phyloP scores from a whole-genome alignment of 2,888 invertebrate species.

The Bembecia ichneumoniformis region DNA sequence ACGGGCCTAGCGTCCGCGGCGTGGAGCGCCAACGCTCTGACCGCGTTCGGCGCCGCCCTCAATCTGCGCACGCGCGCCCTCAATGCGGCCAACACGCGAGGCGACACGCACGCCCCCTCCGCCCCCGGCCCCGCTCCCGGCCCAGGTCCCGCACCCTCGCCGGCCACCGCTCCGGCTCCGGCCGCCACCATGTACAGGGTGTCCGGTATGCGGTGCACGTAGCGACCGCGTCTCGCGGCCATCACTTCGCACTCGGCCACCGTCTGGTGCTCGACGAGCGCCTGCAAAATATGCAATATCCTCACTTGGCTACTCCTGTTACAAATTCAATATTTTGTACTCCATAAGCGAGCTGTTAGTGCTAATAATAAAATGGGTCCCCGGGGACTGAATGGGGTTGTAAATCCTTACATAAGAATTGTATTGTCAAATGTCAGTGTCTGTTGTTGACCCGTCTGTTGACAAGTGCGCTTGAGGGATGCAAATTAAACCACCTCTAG shows the following conservation, averaged over 20 bases:
- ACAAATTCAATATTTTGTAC: too few species aligned
- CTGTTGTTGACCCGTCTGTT: too few species aligned
- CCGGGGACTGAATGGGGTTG: too few species aligned
- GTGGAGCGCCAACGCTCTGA: constrained; percentile 80
- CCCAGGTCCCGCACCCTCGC: constrained; percentile 7
- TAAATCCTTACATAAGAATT: too few species aligned
- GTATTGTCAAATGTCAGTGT: too few species aligned
- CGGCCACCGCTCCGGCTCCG: constrained; percentile 1
- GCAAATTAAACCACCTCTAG: too few species aligned
- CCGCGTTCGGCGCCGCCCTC: constrained; percentile 75
- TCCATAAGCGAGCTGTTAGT: too few species aligned
- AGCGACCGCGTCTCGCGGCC: constrained; percentile 78
- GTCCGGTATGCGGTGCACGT: constrained; percentile 90
- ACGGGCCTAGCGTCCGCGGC: constrained; percentile 24
- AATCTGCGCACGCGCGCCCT: constrained; percentile 88
- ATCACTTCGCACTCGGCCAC: constrained; percentile 83
- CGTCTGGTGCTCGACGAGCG: constrained; percentile 86
- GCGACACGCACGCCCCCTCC: constrained; percentile 69
- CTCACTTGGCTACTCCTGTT: too few species aligned
- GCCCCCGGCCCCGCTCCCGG: constrained; percentile 13
- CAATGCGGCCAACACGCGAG: constrained; percentile 84
- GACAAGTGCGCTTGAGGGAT: too few species aligned
- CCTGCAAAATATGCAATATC: too few species aligned
- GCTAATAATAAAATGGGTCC: too few species aligned
- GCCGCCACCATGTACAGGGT: constrained; percentile 87